phyloP scores from a whole-genome alignment of 2,888 invertebrate genomes.

The Aelia acuminata region DNA sequence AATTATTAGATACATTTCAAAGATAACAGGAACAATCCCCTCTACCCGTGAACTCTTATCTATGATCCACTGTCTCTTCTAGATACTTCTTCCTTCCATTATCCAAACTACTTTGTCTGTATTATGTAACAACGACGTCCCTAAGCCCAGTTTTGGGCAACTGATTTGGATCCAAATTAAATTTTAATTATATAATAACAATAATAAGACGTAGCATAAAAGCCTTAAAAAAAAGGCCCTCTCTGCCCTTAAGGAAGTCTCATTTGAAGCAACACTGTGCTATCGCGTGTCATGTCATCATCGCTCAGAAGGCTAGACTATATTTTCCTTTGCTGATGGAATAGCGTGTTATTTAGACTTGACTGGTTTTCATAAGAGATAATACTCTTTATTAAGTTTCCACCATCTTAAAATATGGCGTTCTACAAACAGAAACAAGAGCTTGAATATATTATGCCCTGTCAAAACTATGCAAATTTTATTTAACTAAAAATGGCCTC shows the following conservation, averaged over 20 bases:
- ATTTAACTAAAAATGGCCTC: too few relatives aligned
- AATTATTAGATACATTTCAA: slow-evolving; percentile 37
- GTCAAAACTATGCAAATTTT: too few relatives aligned
- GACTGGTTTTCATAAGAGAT: background rate
- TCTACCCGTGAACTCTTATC: background rate
- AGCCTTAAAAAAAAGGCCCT: background rate
- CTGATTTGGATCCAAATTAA: too few relatives aligned
- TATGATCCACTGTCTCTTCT: background rate
- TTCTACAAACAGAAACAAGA: background rate
- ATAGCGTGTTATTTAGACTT: background rate
- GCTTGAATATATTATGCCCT: background rate
- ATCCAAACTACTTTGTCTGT: background rate
- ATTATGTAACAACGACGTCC: background rate
- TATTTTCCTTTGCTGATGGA: background rate
- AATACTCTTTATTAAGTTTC: background rate
- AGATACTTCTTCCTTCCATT: background rate
- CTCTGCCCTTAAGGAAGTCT: background rate
- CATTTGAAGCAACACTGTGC: background rate
- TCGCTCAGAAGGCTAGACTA: background rate
- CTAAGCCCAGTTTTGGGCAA: background rate
- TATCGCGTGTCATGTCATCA: background rate
- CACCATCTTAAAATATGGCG: background rate
- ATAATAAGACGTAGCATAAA: background rate
- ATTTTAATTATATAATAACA: too few relatives aligned
- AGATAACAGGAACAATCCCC: slow-evolving; percentile 10